A percentile compares a stretch with the other conserved stretches of the same genome.
These are phyloP conservation scores for Apostichopus parvimensis DNA, from an alignment of 35 echinoderm and acorn worm genomes.

Conservation along the genomic window DNA sequence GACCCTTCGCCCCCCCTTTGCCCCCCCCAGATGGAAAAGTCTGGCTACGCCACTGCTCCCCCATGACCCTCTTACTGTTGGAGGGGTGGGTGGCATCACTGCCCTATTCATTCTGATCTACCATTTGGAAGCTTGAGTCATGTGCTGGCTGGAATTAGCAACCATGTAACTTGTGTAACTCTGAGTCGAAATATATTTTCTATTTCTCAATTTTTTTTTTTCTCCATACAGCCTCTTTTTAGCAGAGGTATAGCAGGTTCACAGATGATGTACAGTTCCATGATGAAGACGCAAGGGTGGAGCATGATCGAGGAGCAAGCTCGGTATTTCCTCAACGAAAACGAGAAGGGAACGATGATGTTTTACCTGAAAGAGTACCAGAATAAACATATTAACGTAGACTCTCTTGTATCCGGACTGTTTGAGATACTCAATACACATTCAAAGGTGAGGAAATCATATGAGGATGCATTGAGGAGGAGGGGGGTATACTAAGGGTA, in stretches of 20 bases:
- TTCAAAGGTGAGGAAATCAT: slow-evolving; percentile 69
- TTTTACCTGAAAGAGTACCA: slow-evolving; percentile 95
- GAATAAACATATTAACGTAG: slow-evolving; percentile 72
- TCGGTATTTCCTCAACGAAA: slow-evolving; percentile 83
- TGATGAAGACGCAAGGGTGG: slow-evolving; percentile 76
- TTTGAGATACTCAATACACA: slow-evolving; percentile 97
- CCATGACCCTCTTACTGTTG: too few species aligned
- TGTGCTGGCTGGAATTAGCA: too few species aligned
- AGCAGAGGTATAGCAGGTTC: slow-evolving; percentile 87
- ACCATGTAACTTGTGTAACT: too few species aligned
- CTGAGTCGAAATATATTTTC: too few species aligned
- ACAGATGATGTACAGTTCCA: slow-evolving; percentile 89
- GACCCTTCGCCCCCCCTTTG: too few species aligned
- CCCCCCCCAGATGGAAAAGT: too few species aligned
- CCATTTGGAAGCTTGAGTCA: too few species aligned
- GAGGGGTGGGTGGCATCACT: too few species aligned
- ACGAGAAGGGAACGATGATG: slow-evolving; percentile 96
- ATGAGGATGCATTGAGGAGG: background rate
- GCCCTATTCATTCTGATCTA: too few species aligned
- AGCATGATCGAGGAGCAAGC: slow-evolving; percentile 96
- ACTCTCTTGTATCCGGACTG: slow-evolving; percentile 77
- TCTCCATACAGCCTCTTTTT: slow-evolving; percentile 69
- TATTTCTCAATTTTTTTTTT: too few species aligned
- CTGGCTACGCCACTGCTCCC: too few species aligned
- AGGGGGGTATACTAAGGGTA: background rate